A percentile compares a stretch with the other conserved stretches of the same genome.
Conservation (phyloP, 2,113 vertebrate genomes). For the Xiphorhynchus elegans region DNA sequence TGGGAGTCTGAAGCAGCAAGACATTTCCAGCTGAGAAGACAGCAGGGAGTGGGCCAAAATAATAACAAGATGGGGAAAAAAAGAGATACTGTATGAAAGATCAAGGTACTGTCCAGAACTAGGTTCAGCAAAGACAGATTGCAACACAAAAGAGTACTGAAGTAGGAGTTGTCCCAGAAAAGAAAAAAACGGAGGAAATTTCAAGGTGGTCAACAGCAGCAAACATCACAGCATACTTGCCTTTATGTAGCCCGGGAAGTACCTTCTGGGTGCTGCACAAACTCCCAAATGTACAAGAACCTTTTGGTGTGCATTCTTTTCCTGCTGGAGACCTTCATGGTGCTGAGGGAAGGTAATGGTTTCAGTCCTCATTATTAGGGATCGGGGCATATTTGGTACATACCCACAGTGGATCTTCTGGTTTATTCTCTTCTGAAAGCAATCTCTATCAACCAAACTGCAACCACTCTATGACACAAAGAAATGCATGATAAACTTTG, state of each 20-base stretch:
- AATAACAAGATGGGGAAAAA: background rate
- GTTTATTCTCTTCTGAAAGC: background rate
- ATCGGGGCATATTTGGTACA: background rate
- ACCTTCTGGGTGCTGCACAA: background rate
- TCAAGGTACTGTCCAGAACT: background rate
- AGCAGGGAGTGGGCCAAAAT: background rate
- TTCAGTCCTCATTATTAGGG: background rate
- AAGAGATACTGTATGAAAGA: background rate
- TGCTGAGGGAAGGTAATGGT: background rate
- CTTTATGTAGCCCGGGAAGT: background rate
- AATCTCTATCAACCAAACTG: background rate
- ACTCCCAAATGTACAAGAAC: background rate
- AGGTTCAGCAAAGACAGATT: background rate
- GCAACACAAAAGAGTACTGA: background rate
- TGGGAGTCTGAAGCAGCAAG: background rate
- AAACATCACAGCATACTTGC: background rate
- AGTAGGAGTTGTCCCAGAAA: background rate
- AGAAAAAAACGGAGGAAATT: background rate
- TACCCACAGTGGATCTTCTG: background rate
- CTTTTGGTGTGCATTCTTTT: fast-evolving
- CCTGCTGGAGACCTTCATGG: background rate
- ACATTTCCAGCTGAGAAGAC: background rate
- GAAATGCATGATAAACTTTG: background rate
- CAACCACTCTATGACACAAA: background rate
- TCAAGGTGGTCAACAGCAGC: background rate